Conservation (phyloP, 2,113 vertebrate genomes). For the Caloenas nicobarica region DNA sequence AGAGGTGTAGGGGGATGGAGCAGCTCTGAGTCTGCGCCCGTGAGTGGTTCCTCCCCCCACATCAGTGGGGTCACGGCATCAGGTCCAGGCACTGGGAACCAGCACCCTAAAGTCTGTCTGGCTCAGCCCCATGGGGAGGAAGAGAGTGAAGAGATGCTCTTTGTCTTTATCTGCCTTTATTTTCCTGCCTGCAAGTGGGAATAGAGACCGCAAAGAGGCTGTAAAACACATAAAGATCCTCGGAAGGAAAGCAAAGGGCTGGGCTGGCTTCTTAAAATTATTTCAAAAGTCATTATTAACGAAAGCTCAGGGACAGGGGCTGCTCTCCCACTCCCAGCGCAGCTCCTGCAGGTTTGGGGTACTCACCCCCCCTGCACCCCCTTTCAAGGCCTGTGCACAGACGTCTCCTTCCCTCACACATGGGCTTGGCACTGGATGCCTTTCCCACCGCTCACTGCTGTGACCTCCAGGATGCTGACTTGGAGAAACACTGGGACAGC, state of each 20-base stretch:
- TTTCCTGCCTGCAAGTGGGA: not conserved
- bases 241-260: not conserved
- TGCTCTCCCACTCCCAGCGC: not conserved
- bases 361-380: not conserved
- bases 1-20: not conserved
- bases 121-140: not conserved
- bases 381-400: not conserved
- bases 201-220: not conserved
- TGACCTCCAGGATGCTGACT: conserved; percentile 50
- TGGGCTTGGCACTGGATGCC: not conserved
- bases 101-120: not conserved
- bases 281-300: not conserved
- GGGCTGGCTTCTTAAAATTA: not conserved
- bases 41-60: not conserved
- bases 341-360: not conserved
- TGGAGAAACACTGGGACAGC: not conserved
- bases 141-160: not conserved
- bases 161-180: not conserved
- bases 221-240: not conserved
- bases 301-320: not conserved
- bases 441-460: not conserved
- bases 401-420: not conserved
- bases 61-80: not conserved
- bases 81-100: rapidly evolving
- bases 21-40: not conserved